Percentiles rank a stretch among this genome's conserved stretches.
Evolutionary conservation across 2,888 invertebrate genomes (phyloP).

Genomic region (Cheiracanthium punctorium): DNA sequence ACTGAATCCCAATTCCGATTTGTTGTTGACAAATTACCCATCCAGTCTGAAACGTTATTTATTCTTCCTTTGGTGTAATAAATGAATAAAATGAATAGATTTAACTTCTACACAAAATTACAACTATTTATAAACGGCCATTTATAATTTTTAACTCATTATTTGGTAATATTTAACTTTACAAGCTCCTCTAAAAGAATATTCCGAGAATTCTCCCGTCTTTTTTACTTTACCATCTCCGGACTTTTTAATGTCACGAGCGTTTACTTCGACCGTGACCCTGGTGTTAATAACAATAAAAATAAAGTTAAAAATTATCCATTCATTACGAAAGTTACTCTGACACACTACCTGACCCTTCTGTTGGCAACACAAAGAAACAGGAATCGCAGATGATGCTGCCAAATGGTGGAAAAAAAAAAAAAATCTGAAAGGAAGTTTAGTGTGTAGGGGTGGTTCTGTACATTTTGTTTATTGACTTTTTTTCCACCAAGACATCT

Average conservation of each 20-base stretch:
- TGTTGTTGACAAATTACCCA: too few species aligned
- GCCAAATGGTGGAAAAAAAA: too few species aligned
- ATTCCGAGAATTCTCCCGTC: too few species aligned
- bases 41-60: too few species aligned
- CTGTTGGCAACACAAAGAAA: background rate
- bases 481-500: background rate
- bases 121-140: too few species aligned
- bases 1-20: too few species aligned
- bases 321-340: background rate
- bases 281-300: background rate
- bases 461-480: background rate
- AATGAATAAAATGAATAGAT: too few species aligned
- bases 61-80: too few species aligned
- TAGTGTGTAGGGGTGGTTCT: background rate
- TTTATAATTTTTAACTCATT: too few species aligned
- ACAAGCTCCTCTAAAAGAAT: too few species aligned
- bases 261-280: background rate
- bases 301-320: background rate
- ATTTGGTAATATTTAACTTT: too few species aligned
- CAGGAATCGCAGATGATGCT: conserved; percentile 4
- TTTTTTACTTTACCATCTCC: background rate
- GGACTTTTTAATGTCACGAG: background rate
- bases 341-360: background rate
- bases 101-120: too few species aligned
- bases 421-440: background rate